Conservation (phyloP, 1,140 invertebrate species). For the Anoplolepis gracilipes region DNA sequence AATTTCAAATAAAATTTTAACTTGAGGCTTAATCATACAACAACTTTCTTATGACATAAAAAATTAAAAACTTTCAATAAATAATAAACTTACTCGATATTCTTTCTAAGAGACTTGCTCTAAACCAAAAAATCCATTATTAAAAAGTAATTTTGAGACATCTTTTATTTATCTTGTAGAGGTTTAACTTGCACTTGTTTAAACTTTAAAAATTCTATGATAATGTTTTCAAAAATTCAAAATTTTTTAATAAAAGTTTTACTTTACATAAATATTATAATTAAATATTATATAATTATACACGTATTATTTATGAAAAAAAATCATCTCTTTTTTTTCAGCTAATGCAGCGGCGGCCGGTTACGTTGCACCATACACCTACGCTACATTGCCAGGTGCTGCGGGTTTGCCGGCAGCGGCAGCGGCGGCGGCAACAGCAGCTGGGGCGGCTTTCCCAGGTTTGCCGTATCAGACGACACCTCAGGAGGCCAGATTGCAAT, state of each 20-base stretch:
- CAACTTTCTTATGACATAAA: no score
- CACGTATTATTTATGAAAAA: background rate
- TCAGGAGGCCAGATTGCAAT: constrained; percentile 88
- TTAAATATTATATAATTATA: background rate
- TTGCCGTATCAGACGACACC: constrained; percentile 88
- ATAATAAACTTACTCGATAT: no score
- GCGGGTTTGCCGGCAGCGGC: constrained; percentile 86
- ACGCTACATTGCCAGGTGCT: constrained; percentile 88
- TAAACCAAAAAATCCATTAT: no score
- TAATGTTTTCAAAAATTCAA: background rate
- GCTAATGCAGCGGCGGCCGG: constrained; percentile 87
- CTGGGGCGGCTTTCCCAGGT: constrained; percentile 87
- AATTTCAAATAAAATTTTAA: no score
- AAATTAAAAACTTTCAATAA: no score
- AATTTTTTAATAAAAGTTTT: background rate
- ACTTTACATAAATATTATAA: background rate
- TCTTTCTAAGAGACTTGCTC: no score
- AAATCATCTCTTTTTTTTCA: constrained; percentile 67
- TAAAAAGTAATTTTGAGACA: no score
- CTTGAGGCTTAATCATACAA: no score
- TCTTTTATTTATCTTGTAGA: background rate
- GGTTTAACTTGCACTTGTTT: background rate
- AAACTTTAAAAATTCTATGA: background rate
- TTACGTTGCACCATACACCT: constrained; percentile 91
- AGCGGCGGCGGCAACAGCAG: constrained; percentile 81